These are phyloP conservation scores for Irena cyanogastra DNA, from an alignment of 2,113 vertebrate genomes.

Conservation along the genomic window DNA sequence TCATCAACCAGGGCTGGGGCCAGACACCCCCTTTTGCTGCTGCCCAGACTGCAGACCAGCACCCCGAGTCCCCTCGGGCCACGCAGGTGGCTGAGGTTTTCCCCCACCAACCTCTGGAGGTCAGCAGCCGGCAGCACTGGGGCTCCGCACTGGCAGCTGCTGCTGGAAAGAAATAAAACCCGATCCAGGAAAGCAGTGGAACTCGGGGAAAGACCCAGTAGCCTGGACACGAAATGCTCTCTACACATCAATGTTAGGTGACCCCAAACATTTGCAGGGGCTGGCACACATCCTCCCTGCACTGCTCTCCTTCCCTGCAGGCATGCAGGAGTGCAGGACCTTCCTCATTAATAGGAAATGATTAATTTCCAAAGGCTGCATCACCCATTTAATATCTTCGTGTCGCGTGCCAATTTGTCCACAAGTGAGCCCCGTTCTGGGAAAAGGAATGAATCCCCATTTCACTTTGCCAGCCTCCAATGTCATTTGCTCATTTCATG, in stretches of 20 bases:
- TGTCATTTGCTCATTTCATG: neutral
- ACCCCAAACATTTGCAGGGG: neutral
- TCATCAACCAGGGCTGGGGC: neutral
- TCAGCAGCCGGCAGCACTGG: slow-evolving; percentile 4
- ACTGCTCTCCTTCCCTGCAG: neutral
- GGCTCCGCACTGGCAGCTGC: neutral
- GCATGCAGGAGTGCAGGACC: neutral
- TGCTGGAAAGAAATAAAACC: neutral
- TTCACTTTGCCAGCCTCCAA: neutral
- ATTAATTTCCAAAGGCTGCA: neutral
- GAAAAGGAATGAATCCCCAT: neutral
- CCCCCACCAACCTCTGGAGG: slow-evolving; percentile 28
- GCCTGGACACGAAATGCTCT: neutral
- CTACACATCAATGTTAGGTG: too few species aligned
- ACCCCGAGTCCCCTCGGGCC: neutral
- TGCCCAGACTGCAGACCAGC: neutral
- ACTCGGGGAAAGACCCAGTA: neutral
- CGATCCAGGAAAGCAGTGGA: neutral
- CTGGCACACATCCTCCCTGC: neutral
- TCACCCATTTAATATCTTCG: neutral
- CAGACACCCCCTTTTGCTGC: neutral
- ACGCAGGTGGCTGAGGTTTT: neutral
- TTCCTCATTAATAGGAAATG: neutral
- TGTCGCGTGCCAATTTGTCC: neutral
- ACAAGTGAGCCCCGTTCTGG: neutral